Conservation (phyloP, 2,797 vertebrate genomes). For the Acanthurus lineatus region DNA sequence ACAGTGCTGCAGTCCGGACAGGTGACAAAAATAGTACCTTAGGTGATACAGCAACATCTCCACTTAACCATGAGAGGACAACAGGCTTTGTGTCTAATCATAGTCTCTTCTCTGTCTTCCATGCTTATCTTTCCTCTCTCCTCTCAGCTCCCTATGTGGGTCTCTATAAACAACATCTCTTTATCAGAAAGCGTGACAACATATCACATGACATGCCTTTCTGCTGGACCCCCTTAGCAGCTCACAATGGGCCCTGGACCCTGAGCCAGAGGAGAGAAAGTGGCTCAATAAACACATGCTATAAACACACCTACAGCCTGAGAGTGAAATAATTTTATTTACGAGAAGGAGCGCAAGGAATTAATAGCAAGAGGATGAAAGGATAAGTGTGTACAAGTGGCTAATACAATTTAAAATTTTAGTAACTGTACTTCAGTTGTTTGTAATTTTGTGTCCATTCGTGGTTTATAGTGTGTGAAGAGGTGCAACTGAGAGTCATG, state of each 20-base stretch:
- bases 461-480: background rate
- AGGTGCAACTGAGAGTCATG: background rate
- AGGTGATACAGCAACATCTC: conserved; percentile 38
- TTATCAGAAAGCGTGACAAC: conserved; percentile 58
- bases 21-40: conserved; percentile 66
- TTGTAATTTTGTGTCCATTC: background rate
- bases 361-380: background rate
- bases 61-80: conserved; percentile 54
- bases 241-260: conserved; percentile 6
- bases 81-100: conserved; percentile 53
- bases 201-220: conserved; percentile 58
- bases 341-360: background rate
- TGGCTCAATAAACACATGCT: conserved; percentile 15
- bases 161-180: conserved; percentile 35
- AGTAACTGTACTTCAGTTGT: background rate
- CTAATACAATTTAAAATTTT: background rate
- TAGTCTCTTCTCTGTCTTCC: conserved; percentile 30
- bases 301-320: conserved; percentile 3
- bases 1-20: conserved; percentile 3
- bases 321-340: conserved; percentile 15
- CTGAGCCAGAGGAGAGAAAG: conserved; percentile 15
- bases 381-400: background rate
- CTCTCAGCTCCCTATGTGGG: conserved; percentile 14
- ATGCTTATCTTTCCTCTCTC: conserved; percentile 37
- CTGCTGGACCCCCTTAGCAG: conserved; percentile 27